Percentiles rank a stretch among this genome's conserved stretches.
These are phyloP conservation scores for Zophobas atratus DNA, from an alignment of 1,140 invertebrate species.

Conservation along the genomic window DNA sequence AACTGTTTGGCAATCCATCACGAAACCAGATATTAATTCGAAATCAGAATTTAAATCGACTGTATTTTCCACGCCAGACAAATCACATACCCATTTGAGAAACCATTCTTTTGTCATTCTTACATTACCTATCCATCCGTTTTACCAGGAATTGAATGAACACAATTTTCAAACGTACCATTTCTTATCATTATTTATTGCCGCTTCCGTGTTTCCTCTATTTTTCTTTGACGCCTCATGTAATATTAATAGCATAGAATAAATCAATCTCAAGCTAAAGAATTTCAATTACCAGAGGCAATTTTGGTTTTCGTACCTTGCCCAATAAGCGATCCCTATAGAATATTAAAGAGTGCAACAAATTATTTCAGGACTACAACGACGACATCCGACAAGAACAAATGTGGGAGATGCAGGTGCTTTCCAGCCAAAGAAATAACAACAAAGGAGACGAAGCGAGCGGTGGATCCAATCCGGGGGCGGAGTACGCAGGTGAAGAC, in stretches of 20 bases:
- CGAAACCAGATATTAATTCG: too few relatives aligned
- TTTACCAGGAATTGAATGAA: too few relatives aligned
- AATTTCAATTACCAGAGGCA: conserved; percentile 32
- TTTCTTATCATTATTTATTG: not conserved
- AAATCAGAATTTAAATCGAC: too few relatives aligned
- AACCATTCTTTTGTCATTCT: too few relatives aligned
- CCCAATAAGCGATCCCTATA: conserved; percentile 19
- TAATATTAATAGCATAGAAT: conserved; percentile 13
- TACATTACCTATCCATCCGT: too few relatives aligned
- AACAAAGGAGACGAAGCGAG: conserved; percentile 62
- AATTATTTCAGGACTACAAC: conserved; percentile 77
- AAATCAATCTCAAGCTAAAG: conserved; percentile 12
- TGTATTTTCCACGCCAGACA: too few relatives aligned
- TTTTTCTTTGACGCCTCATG: conserved; percentile 12
- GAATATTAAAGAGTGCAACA: conserved; percentile 31
- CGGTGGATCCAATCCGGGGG: conserved; percentile 56
- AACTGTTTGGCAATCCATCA: too few relatives aligned
- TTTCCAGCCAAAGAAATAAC: conserved; percentile 63
- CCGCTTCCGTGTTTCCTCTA: not conserved
- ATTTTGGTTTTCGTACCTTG: conserved; percentile 21
- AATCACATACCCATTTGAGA: too few relatives aligned
- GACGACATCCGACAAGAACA: conserved; percentile 90
- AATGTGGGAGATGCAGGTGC: conserved; percentile 85
- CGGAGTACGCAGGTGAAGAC: conserved; percentile 62
- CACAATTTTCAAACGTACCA: not conserved